Base-by-base conservation (phyloP, 2,888 invertebrate species). In the Tryphoninae sp. region DNA sequence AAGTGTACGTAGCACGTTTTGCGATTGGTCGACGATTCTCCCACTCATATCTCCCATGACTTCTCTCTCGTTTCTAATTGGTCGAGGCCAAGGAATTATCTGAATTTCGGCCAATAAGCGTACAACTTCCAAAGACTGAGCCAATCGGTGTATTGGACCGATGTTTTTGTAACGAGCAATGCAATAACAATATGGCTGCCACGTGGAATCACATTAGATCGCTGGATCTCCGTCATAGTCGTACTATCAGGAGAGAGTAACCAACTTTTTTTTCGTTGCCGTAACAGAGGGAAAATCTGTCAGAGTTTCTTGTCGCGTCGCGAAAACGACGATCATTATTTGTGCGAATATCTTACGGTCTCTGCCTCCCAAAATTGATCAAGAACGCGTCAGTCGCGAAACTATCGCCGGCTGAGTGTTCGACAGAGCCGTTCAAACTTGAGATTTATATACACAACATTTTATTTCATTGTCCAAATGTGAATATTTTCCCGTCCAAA, bases 131-230 rank as follows among this genome's bases (percentile, higher is more conserved):
- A 6, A 7, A 9, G 13, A 4, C 16, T 67, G 16, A 53, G 9
- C 80, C 75, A 80, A 80, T 71, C 51, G 26, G 69, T 1, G 71
- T 0, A n/a, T 9, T 1, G 45, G 68, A 23, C 11, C 23, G 7
- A 81, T 74, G 73, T 78, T 74, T 62, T 73, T 67, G 51, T 22
- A 13, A 64, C 26, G 72, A 6, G 33, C 9, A 19, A 16, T 85
- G 87, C 87, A 88, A 87, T 87, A 88, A 88, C 80, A 83, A 83
- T 80, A 83, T 83, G 83, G 83, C 83, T 83, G 83, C 83, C 83
- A 83, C 83, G 83, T 83, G 83, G 83, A 80, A 82, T 83, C 26
- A 26, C 61, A 80, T 83, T 78, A 77, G 74, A 77, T 75, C 71
- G 75, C 75, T 78, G 67, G 78, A 78, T 82, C 81, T 22, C 19